Evolutionary conservation across 2,113 vertebrate species (phyloP).

Genomic region (Nanorana parkeri): DNA sequence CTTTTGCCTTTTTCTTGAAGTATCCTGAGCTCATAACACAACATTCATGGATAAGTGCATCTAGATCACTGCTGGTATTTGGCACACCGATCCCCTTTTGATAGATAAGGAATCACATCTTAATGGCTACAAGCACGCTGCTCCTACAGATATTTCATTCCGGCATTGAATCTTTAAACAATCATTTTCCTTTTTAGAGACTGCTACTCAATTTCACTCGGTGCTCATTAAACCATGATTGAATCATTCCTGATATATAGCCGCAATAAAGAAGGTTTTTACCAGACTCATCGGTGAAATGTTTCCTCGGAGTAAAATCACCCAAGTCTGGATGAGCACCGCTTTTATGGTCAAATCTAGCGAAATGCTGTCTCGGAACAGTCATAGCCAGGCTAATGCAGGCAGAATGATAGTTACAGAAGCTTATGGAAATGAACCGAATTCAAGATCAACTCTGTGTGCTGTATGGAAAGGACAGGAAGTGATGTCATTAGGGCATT

Average conservation of each 20-base stretch:
- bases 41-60: slow-evolving; percentile 25
- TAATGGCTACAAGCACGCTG: slow-evolving; percentile 22
- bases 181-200: slow-evolving; percentile 53
- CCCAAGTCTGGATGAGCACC: slow-evolving; percentile 26
- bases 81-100: slow-evolving; percentile 24
- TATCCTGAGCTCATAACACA: background rate
- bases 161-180: slow-evolving; percentile 47
- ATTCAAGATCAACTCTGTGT: background rate
- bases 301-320: slow-evolving; percentile 46
- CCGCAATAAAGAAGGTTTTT: slow-evolving; percentile 43
- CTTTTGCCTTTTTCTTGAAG: background rate
- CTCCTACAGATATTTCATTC: slow-evolving; percentile 44
- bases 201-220: slow-evolving; percentile 40
- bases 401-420: slow-evolving; percentile 6
- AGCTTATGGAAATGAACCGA: background rate
- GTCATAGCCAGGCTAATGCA: background rate
- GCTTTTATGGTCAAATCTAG: slow-evolving; percentile 36
- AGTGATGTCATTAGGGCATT: background rate
- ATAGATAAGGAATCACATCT: slow-evolving; percentile 41
- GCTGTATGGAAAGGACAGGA: no score
- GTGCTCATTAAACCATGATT: slow-evolving; percentile 61
- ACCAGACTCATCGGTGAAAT: slow-evolving; percentile 41
- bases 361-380: slow-evolving; percentile 13
- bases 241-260: slow-evolving; percentile 60
- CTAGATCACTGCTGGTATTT: slow-evolving; percentile 22